Evolutionary conservation across 2,888 invertebrate genomes (phyloP).

Genomic region (Ferdinandea cuprea): DNA sequence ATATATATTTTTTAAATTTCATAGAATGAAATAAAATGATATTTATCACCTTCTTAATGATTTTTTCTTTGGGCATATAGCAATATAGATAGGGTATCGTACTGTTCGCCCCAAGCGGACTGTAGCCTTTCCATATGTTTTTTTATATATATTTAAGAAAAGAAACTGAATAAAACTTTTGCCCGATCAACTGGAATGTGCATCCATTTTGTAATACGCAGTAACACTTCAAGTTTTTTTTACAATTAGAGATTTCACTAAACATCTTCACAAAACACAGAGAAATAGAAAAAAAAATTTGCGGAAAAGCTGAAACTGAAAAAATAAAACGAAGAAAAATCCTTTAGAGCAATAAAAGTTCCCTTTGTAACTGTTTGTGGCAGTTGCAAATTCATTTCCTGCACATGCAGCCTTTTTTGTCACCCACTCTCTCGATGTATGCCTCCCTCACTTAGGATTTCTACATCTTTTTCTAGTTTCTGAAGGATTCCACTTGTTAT

Average conservation of each 20-base stretch:
- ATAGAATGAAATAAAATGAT: too few species aligned
- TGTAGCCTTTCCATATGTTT: too few species aligned
- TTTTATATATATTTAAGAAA: too few species aligned
- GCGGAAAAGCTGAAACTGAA: slow-evolving; percentile 26
- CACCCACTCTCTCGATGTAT: background rate
- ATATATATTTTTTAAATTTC: too few species aligned
- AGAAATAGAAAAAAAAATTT: slow-evolving; percentile 1
- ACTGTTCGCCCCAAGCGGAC: too few species aligned
- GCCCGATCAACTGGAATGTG: background rate
- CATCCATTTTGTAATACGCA: slow-evolving; percentile 1
- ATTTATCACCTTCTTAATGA: too few species aligned
- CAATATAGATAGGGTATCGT: too few species aligned
- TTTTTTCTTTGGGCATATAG: too few species aligned
- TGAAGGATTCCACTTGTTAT: slow-evolving; percentile 74
- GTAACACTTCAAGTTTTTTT: slow-evolving; percentile 26
- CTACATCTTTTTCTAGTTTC: slow-evolving; percentile 63
- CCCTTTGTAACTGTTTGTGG: slow-evolving; percentile 69
- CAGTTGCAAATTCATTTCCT: slow-evolving; percentile 74
- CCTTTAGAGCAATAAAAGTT: slow-evolving; percentile 71
- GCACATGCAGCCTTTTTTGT: slow-evolving; percentile 56
- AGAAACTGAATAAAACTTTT: background rate
- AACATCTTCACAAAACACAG: slow-evolving; percentile 9
- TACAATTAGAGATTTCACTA: slow-evolving; percentile 50
- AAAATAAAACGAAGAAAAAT: slow-evolving; percentile 34
- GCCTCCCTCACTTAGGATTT: slow-evolving; percentile 3